Base-by-base conservation (phyloP, 2,888 invertebrate genomes). In the Cheilosia vulpina region DNA sequence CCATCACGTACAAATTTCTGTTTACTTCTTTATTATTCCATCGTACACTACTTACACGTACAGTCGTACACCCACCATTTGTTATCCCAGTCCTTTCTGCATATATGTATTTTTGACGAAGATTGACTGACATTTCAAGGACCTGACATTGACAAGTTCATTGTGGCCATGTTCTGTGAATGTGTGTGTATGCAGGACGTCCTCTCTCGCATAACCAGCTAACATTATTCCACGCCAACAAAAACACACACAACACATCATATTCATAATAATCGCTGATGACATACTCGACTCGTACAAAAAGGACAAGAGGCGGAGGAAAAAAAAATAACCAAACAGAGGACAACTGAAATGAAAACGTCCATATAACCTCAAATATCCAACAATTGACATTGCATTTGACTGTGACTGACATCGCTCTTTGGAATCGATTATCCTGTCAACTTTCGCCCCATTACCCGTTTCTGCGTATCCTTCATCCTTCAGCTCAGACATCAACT, bases 91-190 rank as follows among this genome's bases (percentile, higher is more conserved):
- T 19, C 55, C 72, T 43, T 24, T 3, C 13, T 38, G 47, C 27
- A 21, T 50, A 13, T 50, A 1, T 17, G 2, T 31, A 17, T 5
- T 34, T 21, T 31, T 85, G 85, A 85, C 81, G 85, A 81, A 72
- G 85, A 85, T 81, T 85, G 85, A 85, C 81, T 80, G 85, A 77
- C 85, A 62, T 76, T 76, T 81, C 81, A 81, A 81, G 81, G 76
- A 72, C 57, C 85, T 85, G 85, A 85, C 85, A 85, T 76, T 85
- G 85, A 85, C 85, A 85, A 85, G 85, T 85, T 85, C 85, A 81
- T 85, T 85, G 85, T 85, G 81, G 72, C 62, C 71, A 27, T 50
- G 43, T 45, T 17, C 15, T 24, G 11, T 27, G 53, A 4, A 7
- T 52, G 43, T 63, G 58, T 58, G 65, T 65, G 27, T 27, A 27